These are phyloP conservation scores for Myotis planiceps DNA, from an alignment of 2,797 vertebrate genomes.

Conservation along the genomic window DNA sequence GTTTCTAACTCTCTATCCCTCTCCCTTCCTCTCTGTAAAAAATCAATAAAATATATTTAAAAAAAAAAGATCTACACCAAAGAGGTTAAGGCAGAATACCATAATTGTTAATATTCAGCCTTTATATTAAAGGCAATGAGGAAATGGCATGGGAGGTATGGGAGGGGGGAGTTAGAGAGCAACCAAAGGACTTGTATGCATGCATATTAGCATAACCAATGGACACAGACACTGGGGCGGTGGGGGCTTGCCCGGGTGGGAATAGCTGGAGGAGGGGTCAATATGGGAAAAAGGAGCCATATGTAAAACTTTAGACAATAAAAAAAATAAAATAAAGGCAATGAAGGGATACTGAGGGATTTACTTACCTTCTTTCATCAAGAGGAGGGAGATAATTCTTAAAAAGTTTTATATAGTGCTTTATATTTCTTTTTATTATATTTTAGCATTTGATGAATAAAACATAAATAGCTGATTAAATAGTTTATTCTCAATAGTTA, in stretches of 20 bases:
- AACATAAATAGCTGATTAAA: not conserved
- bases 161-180: too few species aligned
- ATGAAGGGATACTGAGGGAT: not conserved
- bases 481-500: not conserved
- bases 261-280: too few species aligned
- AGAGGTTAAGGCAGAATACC: not conserved
- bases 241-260: too few species aligned
- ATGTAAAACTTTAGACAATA: too few species aligned
- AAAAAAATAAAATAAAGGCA: not conserved
- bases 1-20: too few species aligned
- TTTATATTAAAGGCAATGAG: not conserved
- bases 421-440: not conserved
- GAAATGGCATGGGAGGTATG: too few species aligned
- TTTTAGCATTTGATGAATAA: not conserved
- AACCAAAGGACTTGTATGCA: too few species aligned
- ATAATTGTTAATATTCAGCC: not conserved
- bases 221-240: too few species aligned
- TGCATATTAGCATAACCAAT: too few species aligned
- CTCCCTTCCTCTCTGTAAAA: too few species aligned
- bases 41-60: too few species aligned
- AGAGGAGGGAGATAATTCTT: not conserved
- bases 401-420: not conserved
- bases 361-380: not conserved
- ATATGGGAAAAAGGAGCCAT: too few species aligned
- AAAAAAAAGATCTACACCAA: not conserved